These are phyloP conservation scores for Indicator maculatus DNA, from an alignment of 2,113 vertebrate species.

Conservation along the genomic window DNA sequence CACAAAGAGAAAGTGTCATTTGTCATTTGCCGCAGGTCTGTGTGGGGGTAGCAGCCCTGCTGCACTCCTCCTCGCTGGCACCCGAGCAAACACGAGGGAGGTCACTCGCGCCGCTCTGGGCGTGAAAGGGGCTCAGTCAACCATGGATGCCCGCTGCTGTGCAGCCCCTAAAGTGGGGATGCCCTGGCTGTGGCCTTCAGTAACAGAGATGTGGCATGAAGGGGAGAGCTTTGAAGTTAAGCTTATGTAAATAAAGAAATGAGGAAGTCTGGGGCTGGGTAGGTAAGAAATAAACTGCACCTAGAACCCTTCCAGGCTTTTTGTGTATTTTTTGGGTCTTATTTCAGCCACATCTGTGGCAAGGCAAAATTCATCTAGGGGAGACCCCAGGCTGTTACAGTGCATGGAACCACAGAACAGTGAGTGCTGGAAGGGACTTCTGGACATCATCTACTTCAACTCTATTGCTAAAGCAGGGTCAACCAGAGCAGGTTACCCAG, in stretches of 20 bases:
- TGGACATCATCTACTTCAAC: neutral
- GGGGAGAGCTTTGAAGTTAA: neutral
- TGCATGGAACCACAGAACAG: neutral
- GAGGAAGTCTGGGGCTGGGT: neutral
- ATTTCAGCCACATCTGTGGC: neutral
- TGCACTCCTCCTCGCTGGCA: slow-evolving; percentile 76
- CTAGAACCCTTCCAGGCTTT: neutral
- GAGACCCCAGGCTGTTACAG: neutral
- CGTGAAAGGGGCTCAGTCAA: neutral
- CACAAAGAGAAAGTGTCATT: slow-evolving; percentile 97
- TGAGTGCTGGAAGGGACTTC: too few relatives aligned
- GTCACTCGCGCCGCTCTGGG: slow-evolving; percentile 68
- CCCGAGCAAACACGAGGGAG: slow-evolving; percentile 84
- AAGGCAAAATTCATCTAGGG: neutral
- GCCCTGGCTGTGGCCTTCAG: fast-evolving
- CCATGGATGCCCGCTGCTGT: neutral
- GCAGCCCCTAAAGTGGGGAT: neutral
- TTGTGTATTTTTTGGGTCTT: neutral
- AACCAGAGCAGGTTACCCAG: neutral
- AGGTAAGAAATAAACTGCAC: fast-evolving
- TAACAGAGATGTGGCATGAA: fast-evolving
- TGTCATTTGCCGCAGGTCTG: slow-evolving; percentile 87
- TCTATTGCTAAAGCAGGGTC: neutral
- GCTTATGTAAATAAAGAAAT: neutral
- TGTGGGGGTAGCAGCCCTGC: slow-evolving; percentile 82